These are phyloP conservation scores for Protonemura montana DNA, from an alignment of 2,888 invertebrate genomes.

Conservation along the genomic window DNA sequence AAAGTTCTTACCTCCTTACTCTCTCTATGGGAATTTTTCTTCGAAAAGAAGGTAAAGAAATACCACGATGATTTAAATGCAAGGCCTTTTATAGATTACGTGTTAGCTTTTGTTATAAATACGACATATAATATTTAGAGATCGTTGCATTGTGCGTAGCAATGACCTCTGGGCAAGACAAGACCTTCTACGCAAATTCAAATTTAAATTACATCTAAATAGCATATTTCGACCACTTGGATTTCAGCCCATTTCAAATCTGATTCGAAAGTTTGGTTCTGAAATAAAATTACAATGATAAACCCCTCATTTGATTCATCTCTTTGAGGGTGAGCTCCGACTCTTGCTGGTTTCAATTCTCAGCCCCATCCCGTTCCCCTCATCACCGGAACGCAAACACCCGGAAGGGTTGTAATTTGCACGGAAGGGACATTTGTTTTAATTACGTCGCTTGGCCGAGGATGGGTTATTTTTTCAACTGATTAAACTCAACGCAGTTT, in stretches of 20 bases:
- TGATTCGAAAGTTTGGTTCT: neutral
- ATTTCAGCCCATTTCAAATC: neutral
- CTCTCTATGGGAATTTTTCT: no score
- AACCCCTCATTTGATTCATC: neutral
- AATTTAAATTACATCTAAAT: no score
- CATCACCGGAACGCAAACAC: neutral
- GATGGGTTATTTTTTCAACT: neutral
- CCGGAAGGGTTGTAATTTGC: neutral
- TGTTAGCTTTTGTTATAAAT: no score
- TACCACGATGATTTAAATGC: no score
- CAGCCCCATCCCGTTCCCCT: neutral
- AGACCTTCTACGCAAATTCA: no score
- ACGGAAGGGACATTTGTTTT: constrained; percentile 5
- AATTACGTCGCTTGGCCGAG: neutral
- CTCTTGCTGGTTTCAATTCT: neutral
- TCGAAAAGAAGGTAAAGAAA: no score
- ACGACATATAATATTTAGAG: no score
- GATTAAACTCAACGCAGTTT: neutral
- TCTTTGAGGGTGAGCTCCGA: neutral
- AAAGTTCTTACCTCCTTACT: no score
- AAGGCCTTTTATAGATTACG: no score
- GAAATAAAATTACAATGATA: neutral
- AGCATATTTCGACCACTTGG: no score
- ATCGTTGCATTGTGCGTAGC: no score
- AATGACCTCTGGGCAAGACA: no score